Percentiles rank a stretch among this genome's conserved stretches.
Evolutionary conservation across 2,888 invertebrate genomes (phyloP).

Genomic region (Schrankia costaestrigalis): DNA sequence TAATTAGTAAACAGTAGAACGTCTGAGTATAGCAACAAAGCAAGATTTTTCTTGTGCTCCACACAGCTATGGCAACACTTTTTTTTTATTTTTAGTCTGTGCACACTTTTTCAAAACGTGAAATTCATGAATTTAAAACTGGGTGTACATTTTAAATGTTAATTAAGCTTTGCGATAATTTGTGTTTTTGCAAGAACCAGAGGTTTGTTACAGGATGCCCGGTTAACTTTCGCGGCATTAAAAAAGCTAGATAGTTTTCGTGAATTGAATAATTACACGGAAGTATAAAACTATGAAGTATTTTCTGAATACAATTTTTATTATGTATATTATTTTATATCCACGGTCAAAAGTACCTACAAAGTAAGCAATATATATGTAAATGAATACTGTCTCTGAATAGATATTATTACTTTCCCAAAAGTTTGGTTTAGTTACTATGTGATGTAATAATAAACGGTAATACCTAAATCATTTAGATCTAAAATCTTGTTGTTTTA

Average conservation of each 20-base stretch:
- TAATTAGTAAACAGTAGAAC: slow-evolving; percentile 73
- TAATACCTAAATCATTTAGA: too few relatives aligned
- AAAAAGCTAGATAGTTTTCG: slow-evolving; percentile 7
- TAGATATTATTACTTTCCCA: too few relatives aligned
- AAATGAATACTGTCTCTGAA: too few relatives aligned
- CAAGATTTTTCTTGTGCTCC: slow-evolving; percentile 56
- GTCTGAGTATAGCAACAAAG: slow-evolving; percentile 64
- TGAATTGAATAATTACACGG: slow-evolving; percentile 3
- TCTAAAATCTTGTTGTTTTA: too few relatives aligned
- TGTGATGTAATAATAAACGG: too few relatives aligned
- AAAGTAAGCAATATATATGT: too few relatives aligned
- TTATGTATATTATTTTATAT: too few relatives aligned
- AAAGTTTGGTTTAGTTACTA: too few relatives aligned
- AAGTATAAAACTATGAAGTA: too few relatives aligned
- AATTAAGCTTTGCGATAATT: slow-evolving; percentile 33
- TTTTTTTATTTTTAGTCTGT: slow-evolving; percentile 40
- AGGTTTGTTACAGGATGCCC: slow-evolving; percentile 17
- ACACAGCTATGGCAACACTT: slow-evolving; percentile 31
- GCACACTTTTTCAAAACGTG: slow-evolving; percentile 35
- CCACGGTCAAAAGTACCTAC: too few relatives aligned
- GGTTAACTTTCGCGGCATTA: slow-evolving; percentile 18
- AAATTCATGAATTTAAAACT: slow-evolving; percentile 42
- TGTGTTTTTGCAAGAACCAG: slow-evolving; percentile 16
- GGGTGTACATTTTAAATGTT: slow-evolving; percentile 37
- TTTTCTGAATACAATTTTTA: too few relatives aligned